Base-by-base conservation (phyloP, 2,113 vertebrate genomes). In the Verasper variegatus region DNA sequence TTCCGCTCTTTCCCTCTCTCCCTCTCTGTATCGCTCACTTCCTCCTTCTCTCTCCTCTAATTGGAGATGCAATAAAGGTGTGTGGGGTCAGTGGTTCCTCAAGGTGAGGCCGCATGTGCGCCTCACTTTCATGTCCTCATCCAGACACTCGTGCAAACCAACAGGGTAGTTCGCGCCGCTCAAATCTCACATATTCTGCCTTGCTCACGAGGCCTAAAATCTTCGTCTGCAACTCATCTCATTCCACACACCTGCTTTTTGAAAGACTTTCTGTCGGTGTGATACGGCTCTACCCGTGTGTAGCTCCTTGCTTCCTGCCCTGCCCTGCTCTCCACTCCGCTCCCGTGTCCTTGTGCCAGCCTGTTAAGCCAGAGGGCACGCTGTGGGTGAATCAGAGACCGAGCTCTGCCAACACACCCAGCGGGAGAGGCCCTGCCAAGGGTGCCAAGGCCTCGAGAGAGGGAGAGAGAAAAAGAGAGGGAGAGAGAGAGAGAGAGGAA, bases 21-120 rank as follows among this genome's bases (percentile, higher is more conserved):
- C 80, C 78, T 90, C 84, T 85, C 86, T 86, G 80, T 82, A 79
- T 90, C 89, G 78, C 87, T 88, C 63, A 59, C 75, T 51, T 78
- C 81, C 80, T 85, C 82, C 81, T 86, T 81, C 83, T 81, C 69
- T 80, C 74, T 80, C 81, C 71, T 92, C 91, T 92, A 92, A 93
- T 92, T 93, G 90, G 90, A 87, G 91, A 87, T 77, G 91, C 90
- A 88, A 87, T 92, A 92, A 92, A 92, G 88, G 88, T 86, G 88
- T 73, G 86, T 74, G 86, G 92, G 93, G 91, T 95, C 94, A 94
- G 92, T 91, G 90, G 78, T 90, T 94, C 89, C 83, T 94, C 92
- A 95, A 95, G 93, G 93, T 94, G 92, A 94, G 82, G 83, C 84
- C 71, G 72, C 73, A 20, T 80, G 86, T 80, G 75, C 73, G 74